Evolutionary conservation across 1,140 invertebrate genomes (phyloP), one percentile per base, ranked within the genome.

Genomic region (Drosophila kanapiae): DNA sequence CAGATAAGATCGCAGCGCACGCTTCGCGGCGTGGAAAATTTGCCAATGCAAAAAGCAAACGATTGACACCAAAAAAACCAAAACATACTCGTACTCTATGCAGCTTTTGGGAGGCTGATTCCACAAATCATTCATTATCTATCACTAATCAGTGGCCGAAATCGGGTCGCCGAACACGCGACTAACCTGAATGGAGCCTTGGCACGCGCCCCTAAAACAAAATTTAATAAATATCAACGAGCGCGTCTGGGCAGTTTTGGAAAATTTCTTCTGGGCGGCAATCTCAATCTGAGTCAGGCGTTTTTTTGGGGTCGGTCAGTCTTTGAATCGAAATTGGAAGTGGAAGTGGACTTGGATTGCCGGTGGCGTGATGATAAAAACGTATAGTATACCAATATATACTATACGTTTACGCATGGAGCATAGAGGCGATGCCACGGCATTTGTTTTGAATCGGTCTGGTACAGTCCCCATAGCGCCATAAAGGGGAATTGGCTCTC

Each of bases 291-390:
- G 65, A 79, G 69, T 81, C 82, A 85, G 82, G 60, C 65, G 65
- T 48, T 57, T 64, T 48, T 48, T 48, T 47, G 54, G 13, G 61
- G 47, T 63, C 72, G 29, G 37, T 53, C 42, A 45, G 75, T 49
- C 72, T 58, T 67, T 38, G 47, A 67, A 43, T 27, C 53, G 38
- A 33, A 65, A 53, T 65, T 37, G 57, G 31, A 42, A 58, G 31
- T 65, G 62, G 18, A 40, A 68, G 58, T 70, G 51, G 65, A 86
- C 78, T 77, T 86, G 82, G 75, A 69, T 35, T 61, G 43, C 43
- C 58, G 62, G 83, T 87, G 82, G 83, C 79, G 82, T 86, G 82
- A 86, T 79, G 80, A 86, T 81, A 70, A 68, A 69, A 70, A 38
- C 38, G 14, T 45, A 37, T 68, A 70, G 62, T 70, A 63, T 54